These are phyloP conservation scores for Trypoxylon attenuatum DNA, from an alignment of 2,888 invertebrate genomes.

Conservation along the genomic window DNA sequence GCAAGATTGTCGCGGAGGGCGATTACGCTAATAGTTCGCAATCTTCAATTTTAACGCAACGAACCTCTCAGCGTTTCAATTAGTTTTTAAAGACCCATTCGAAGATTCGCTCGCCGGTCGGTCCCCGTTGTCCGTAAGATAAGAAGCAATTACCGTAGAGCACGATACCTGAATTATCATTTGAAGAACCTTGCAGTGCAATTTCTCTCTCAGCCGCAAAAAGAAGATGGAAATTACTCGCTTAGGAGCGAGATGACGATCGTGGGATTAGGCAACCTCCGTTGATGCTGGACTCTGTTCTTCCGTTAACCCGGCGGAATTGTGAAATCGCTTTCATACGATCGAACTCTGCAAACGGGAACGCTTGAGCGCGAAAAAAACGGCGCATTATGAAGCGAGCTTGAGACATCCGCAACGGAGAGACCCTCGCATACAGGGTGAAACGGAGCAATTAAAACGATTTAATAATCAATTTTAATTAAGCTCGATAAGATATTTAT, in stretches of 20 bases:
- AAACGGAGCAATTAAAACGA: neutral
- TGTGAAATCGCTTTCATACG: constrained; percentile 17
- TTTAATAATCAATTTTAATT: neutral
- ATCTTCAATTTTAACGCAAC: constrained; percentile 9
- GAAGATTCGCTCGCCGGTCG: constrained; percentile 15
- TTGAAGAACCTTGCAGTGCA: constrained; percentile 16
- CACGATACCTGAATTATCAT: constrained; percentile 33
- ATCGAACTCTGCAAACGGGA: no score
- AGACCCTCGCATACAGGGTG: no score
- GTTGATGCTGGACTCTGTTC: constrained; percentile 11
- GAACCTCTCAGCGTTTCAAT: constrained; percentile 16
- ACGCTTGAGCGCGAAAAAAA: no score
- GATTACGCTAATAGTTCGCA: neutral
- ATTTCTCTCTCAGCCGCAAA: constrained; percentile 29
- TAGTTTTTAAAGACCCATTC: constrained; percentile 18
- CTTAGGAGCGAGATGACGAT: constrained; percentile 30
- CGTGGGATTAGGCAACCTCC: constrained; percentile 31
- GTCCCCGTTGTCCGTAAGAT: no score
- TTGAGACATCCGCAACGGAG: no score
- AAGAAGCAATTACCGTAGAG: constrained; percentile 42
- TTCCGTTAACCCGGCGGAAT: constrained; percentile 8
- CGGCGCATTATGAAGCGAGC: no score
- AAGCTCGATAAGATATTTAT: neutral
- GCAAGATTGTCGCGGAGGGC: no score
- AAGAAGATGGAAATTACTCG: constrained; percentile 31